A percentile compares a stretch with the other conserved stretches of the same genome.
phyloP scores from a whole-genome alignment of 37 sponge, comb jelly and placozoan genomes.

The Beroe ovata region DNA sequence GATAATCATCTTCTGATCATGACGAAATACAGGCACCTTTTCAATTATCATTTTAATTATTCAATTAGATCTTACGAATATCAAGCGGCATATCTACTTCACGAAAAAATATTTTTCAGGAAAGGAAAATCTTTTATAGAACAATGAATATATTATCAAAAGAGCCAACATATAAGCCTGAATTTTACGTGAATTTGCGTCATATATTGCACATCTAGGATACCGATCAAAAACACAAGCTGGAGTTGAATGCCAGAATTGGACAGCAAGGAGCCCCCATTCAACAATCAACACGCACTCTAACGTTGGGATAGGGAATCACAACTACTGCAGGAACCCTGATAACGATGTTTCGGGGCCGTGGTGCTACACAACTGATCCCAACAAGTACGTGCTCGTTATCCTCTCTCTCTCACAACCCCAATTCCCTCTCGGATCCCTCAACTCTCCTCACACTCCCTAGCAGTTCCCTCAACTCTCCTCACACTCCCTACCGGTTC shows the following conservation, averaged over 20 bases:
- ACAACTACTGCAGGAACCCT: conserved; percentile 66
- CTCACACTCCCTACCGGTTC: background rate
- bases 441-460: background rate
- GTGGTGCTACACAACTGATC: conserved; percentile 62
- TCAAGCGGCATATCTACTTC: no score
- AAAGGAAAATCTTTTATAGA: no score
- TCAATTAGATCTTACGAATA: no score
- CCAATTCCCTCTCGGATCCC: background rate
- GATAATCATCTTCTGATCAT: no score
- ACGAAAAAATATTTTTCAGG: no score
- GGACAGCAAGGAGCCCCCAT: conserved; percentile 2
- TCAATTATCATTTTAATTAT: no score
- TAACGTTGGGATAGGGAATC: conserved; percentile 18
- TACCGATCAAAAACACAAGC: conserved; percentile 38
- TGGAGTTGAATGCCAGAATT: conserved; percentile 41
- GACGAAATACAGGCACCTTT: no score
- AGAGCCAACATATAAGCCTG: no score
- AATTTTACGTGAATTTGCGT: no score
- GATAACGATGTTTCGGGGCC: conserved; percentile 48
- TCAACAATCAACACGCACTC: background rate
- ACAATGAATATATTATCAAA: no score
- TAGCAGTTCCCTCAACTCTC: background rate
- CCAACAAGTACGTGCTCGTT: conserved; percentile 1
- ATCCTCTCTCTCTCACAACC: background rate
- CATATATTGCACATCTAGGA: no score